Evolutionary conservation across 2,888 invertebrate genomes (phyloP).

Genomic region (Yponomeuta malinellus): DNA sequence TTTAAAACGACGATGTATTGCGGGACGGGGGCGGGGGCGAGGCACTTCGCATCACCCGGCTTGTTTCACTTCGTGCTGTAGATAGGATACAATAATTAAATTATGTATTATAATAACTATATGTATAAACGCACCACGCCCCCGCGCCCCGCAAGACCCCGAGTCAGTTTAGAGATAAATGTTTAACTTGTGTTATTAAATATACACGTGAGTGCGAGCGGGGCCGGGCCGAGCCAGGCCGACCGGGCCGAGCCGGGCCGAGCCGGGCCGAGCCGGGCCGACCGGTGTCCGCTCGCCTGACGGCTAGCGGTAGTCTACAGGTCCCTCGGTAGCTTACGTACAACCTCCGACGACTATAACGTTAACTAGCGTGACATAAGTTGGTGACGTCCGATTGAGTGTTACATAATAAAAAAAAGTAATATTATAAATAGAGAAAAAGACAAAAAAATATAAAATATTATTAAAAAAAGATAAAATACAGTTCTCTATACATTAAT

Average conservation of each 20-base stretch:
- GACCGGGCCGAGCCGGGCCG: too few relatives aligned
- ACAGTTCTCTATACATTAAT: slow-evolving; percentile 49
- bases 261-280: too few relatives aligned
- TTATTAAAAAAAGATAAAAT: slow-evolving; percentile 39
- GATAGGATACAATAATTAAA: slow-evolving; percentile 11
- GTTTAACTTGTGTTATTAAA: slow-evolving; percentile 24
- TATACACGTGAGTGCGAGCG: slow-evolving; percentile 11
- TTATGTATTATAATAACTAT: slow-evolving; percentile 1
- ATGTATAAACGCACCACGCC: neutral
- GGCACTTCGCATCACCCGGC: neutral
- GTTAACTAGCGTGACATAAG: slow-evolving; percentile 52
- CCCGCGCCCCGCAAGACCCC: slow-evolving; percentile 15
- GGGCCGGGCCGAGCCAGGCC: too few relatives aligned
- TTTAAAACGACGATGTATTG: slow-evolving; percentile 19
- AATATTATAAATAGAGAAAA: slow-evolving; percentile 29
- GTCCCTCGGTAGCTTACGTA: slow-evolving; percentile 17
- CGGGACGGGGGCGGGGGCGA: neutral
- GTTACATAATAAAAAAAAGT: slow-evolving; percentile 43
- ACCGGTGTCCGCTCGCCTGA: neutral
- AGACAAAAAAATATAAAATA: slow-evolving; percentile 44
- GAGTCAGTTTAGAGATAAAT: slow-evolving; percentile 25
- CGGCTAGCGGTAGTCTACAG: slow-evolving; percentile 31
- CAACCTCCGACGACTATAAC: slow-evolving; percentile 42
- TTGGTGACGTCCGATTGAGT: slow-evolving; percentile 66
- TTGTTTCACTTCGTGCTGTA: neutral